Percentiles rank a stretch among this genome's conserved stretches.
Conservation (phyloP, 2,797 vertebrate species). For the Thunnus albacares region DNA sequence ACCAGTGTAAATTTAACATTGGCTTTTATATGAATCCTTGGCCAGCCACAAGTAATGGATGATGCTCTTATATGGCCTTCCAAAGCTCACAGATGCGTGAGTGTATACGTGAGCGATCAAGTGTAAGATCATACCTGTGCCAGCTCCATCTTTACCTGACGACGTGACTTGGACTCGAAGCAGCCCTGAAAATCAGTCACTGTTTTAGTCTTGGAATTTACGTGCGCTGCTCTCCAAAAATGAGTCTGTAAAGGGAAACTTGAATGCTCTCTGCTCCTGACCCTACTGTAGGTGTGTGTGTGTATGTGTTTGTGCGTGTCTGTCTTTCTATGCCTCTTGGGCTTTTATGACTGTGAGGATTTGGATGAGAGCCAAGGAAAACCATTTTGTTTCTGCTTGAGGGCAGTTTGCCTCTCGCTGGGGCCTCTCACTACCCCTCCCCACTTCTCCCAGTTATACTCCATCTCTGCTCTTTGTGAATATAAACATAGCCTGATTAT, state of each 20-base stretch:
- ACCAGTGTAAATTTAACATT: conserved; percentile 63
- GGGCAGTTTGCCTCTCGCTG: conserved; percentile 51
- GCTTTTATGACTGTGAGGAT: conserved; percentile 66
- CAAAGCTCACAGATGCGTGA: conserved; percentile 38
- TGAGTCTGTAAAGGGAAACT: conserved; percentile 42
- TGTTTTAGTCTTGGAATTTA: conserved; percentile 69
- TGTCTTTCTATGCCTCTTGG: conserved; percentile 41
- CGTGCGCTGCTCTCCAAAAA: conserved; percentile 33
- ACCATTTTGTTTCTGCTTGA: conserved; percentile 76
- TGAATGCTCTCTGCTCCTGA: conserved; percentile 42
- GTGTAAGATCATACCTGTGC: conserved; percentile 40
- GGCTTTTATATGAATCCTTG: conserved; percentile 70
- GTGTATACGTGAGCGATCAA: conserved; percentile 27
- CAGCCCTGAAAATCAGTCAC: conserved; percentile 59
- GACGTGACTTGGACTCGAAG: conserved; percentile 52
- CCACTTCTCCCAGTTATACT: conserved; percentile 30
- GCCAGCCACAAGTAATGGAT: conserved; percentile 54
- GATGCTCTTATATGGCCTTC: conserved; percentile 75
- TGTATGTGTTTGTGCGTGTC: conserved; percentile 14
- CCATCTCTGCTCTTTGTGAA: conserved; percentile 53
- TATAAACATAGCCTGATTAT: conserved; percentile 65
- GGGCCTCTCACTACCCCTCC: conserved; percentile 41
- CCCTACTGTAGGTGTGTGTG: conserved; percentile 23
- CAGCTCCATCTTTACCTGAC: conserved; percentile 56
- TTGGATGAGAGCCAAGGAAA: conserved; percentile 76